Base-by-base conservation (phyloP, 1,140 invertebrate genomes). In the Plodia interpunctella region DNA sequence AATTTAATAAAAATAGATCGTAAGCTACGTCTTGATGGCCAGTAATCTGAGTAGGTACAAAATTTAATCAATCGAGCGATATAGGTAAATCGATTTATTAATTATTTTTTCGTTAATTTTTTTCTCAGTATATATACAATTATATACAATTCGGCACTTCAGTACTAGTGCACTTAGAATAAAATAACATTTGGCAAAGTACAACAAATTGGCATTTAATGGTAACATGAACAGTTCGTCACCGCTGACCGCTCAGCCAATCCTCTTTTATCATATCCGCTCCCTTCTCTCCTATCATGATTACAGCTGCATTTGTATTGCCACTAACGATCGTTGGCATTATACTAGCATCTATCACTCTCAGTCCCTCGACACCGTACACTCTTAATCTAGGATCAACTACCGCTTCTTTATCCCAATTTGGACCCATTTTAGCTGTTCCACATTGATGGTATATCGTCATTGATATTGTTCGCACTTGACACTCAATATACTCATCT, bases 231-330 rank as follows among this genome's bases (percentile, higher is more conserved):
- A 28, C 28, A 15, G 17, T 55, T 21, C 38, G 59, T 68, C 72
- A 72, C 58, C 74, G 75, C 38, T 70, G 73, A 44, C 57, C 62
- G 58, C 75, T 66, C 13, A 92, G 74, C 94, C 94, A 95, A 77
- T 94, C 93, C 70, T 92, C 90, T 83, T 95, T 95, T 57, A 97
- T 95, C 67, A 97, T 83, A 88, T 97, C 96, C 0, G 95, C 91
- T 2, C 94, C 96, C 83, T 96, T 96, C 76, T 97, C 96, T 0
- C 91, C 96, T 28, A 97, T 96, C 96, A 97, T 97, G 44, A 97
- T 95, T 5, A 93, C 92, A 2, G 96, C 94, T 0, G 95, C 96
- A 84, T 97, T 96, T 0, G 96, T 96, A 72, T 97, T 96, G 2
- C 96, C 96, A 65, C 91, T 92, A 90, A 81, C 92, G 78, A 97